Conservation (phyloP, 2,888 invertebrate genomes). For the Orthosia gracilis region DNA sequence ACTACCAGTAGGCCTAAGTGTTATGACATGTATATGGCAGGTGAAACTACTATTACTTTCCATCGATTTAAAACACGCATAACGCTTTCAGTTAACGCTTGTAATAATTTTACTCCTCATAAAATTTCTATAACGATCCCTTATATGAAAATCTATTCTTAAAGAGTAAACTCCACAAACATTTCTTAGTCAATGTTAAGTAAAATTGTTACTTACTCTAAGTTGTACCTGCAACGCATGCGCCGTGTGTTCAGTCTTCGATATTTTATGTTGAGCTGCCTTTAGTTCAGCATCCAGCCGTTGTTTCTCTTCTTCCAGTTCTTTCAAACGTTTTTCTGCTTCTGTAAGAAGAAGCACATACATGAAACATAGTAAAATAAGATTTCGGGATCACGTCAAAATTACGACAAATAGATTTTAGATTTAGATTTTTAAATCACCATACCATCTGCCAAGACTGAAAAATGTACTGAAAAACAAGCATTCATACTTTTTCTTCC, state of each 20-base stretch:
- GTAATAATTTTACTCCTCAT: too few species aligned
- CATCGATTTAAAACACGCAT: too few species aligned
- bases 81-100: too few species aligned
- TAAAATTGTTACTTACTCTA: slow-evolving; percentile 74
- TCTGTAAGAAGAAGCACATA: slow-evolving; percentile 82
- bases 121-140: too few species aligned
- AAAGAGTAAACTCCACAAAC: too few species aligned
- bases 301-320: slow-evolving; percentile 93
- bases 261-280: slow-evolving; percentile 93
- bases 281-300: slow-evolving; percentile 93
- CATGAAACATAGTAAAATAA: background rate
- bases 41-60: too few species aligned
- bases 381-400: background rate
- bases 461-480: background rate
- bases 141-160: too few species aligned
- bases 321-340: slow-evolving; percentile 93
- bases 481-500: background rate
- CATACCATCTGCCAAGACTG: background rate
- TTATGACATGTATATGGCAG: too few species aligned
- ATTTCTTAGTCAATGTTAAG: background rate
- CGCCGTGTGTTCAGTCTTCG: slow-evolving; percentile 92
- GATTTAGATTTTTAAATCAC: too few species aligned
- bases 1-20: too few species aligned
- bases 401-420: too few species aligned
- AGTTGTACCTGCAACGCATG: slow-evolving; percentile 85